phyloP scores from a whole-genome alignment of 2,888 invertebrate genomes.

The Drosophila sordidula region DNA sequence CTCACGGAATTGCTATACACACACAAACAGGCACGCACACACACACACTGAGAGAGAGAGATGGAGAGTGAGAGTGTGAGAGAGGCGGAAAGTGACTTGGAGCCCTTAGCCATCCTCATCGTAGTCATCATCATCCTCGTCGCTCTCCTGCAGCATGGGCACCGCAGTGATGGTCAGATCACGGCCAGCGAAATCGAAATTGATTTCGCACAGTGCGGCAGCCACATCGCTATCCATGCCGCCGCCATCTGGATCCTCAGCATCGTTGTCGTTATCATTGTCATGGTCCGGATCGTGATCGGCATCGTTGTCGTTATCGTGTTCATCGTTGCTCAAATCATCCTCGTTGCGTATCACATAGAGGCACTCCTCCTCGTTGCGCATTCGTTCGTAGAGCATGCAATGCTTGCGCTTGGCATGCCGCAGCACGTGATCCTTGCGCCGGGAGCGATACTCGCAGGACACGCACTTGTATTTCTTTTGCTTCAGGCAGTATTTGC shows the following conservation, averaged over 20 bases:
- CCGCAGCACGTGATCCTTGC: slow-evolving; percentile 84
- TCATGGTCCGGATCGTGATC: slow-evolving; percentile 35
- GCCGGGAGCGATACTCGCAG: slow-evolving; percentile 84
- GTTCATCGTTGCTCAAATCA: slow-evolving; percentile 69
- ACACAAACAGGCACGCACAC: slow-evolving; percentile 11
- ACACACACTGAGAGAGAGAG: not conserved
- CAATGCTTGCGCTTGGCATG: slow-evolving; percentile 84
- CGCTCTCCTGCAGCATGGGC: slow-evolving; percentile 80
- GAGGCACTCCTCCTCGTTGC: slow-evolving; percentile 79
- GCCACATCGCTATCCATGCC: slow-evolving; percentile 67
- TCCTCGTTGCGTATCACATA: slow-evolving; percentile 83
- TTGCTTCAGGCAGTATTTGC: slow-evolving; percentile 84
- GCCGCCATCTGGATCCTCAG: slow-evolving; percentile 44
- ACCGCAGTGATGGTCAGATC: slow-evolving; percentile 82
- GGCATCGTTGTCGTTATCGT: slow-evolving; percentile 36
- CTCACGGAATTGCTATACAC: slow-evolving; percentile 49
- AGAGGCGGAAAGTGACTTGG: not conserved
- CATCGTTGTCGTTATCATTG: slow-evolving; percentile 24
- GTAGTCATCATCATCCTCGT: slow-evolving; percentile 82
- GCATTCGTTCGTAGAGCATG: slow-evolving; percentile 75
- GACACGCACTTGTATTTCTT: slow-evolving; percentile 85
- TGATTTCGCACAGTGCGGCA: slow-evolving; percentile 63
- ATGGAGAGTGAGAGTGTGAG: not conserved
- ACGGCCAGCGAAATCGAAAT: slow-evolving; percentile 79
- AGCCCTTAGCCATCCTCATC: slow-evolving; percentile 74